Percentiles rank a stretch among this genome's conserved stretches.
phyloP scores from a whole-genome alignment of 2,888 invertebrate genomes.

The Halictus quadricinctus region DNA sequence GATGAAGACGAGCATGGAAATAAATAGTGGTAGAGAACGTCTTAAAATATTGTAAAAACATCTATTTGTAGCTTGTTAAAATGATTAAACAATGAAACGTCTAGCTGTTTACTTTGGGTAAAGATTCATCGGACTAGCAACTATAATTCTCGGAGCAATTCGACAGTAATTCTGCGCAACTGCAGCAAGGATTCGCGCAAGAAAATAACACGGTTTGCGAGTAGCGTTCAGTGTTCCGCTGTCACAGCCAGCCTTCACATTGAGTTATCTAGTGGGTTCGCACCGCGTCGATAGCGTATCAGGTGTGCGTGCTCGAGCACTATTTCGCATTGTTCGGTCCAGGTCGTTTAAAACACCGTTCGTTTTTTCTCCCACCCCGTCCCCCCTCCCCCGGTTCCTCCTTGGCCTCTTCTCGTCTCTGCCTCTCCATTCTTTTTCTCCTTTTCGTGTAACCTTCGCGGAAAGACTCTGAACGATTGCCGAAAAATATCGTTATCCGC shows the following conservation, averaged over 20 bases:
- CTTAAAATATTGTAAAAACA: too few relatives aligned
- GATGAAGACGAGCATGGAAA: too few relatives aligned
- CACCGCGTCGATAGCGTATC: slow-evolving; percentile 10
- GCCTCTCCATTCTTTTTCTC: not conserved
- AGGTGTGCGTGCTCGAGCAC: not conserved
- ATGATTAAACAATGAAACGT: too few relatives aligned
- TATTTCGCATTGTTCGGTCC: not conserved
- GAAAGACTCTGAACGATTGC: not conserved
- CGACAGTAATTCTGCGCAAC: not conserved
- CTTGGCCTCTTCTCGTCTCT: not conserved
- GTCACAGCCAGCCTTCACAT: slow-evolving; percentile 9
- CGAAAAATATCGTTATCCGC: slow-evolving; percentile 6
- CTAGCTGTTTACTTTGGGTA: too few relatives aligned
- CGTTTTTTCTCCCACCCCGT: not conserved
- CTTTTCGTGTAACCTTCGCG: slow-evolving; percentile 2
- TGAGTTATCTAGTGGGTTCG: slow-evolving; percentile 15
- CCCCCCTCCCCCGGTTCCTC: too few relatives aligned
- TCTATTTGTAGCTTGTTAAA: too few relatives aligned
- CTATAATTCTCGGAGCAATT: not conserved
- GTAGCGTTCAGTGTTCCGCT: not conserved
- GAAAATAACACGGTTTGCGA: not conserved
- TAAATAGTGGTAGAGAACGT: too few relatives aligned
- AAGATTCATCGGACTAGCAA: not conserved
- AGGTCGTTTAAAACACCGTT: not conserved
- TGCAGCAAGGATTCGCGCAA: not conserved